Evolutionary conservation across 2,113 vertebrate species (phyloP).

Genomic region (Typhlomys cinereus): DNA sequence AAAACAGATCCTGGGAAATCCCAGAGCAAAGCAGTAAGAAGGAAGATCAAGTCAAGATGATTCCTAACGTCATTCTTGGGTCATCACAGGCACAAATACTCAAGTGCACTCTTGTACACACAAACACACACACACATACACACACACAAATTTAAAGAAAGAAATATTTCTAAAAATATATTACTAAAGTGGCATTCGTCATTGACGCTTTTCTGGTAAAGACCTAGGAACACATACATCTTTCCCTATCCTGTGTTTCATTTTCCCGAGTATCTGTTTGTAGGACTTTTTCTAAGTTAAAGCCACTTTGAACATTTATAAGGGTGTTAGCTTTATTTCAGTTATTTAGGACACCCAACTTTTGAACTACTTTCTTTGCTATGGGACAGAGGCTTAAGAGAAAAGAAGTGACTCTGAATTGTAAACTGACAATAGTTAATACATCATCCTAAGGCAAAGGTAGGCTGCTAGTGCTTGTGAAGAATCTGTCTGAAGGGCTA

Average conservation of each 20-base stretch:
- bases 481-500: background rate
- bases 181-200: background rate
- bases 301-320: background rate
- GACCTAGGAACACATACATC: background rate
- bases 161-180: no score
- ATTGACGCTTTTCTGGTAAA: background rate
- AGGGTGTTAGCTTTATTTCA: background rate
- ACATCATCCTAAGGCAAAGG: background rate
- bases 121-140: no score
- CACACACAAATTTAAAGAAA: no score
- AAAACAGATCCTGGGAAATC: no score
- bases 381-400: background rate
- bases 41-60: no score
- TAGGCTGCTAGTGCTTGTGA: background rate
- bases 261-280: background rate
- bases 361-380: background rate
- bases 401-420: background rate
- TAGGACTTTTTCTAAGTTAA: slow-evolving; percentile 8
- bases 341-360: background rate
- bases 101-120: no score
- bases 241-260: background rate
- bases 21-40: no score
- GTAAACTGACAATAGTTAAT: background rate
- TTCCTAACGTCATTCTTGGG: no score
- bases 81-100: no score